Evolutionary conservation across 2,888 invertebrate genomes (phyloP).

Genomic region (Achlya flavicornis): DNA sequence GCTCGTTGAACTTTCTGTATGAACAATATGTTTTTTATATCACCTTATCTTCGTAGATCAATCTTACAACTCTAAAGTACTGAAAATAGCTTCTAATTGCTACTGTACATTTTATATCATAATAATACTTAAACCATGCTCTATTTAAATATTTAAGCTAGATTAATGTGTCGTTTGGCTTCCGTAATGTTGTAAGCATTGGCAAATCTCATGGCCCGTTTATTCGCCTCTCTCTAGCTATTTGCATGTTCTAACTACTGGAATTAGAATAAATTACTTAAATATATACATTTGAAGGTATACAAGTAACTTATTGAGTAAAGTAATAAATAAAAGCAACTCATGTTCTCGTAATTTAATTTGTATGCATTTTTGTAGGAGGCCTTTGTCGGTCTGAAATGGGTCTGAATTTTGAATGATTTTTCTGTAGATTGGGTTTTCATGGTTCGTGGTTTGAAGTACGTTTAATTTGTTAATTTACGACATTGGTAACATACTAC

Average conservation of each 20-base stretch:
- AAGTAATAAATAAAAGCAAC: too few relatives aligned
- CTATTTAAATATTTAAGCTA: background rate
- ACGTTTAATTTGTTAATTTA: too few relatives aligned
- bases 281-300: background rate
- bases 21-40: conserved; percentile 21
- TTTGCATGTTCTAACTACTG: background rate
- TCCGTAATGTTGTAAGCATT: conserved; percentile 4
- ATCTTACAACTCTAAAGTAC: background rate
- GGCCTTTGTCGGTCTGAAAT: too few relatives aligned
- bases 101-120: background rate
- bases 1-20: conserved; percentile 64
- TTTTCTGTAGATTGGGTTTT: too few relatives aligned
- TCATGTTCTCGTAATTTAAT: too few relatives aligned
- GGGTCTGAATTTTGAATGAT: too few relatives aligned
- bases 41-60: background rate
- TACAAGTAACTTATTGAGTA: background rate
- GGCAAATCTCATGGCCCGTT: background rate
- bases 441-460: too few relatives aligned
- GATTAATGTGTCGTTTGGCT: background rate
- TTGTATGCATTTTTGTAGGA: too few relatives aligned
- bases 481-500: too few relatives aligned
- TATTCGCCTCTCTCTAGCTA: background rate
- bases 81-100: too few relatives aligned
- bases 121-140: background rate
- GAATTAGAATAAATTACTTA: conserved; percentile 1